Percentiles rank a stretch among this genome's conserved stretches.
These are phyloP conservation scores for Caenorhabditis sulstoni DNA, from an alignment of 2,888 invertebrate species.

Conservation along the genomic window DNA sequence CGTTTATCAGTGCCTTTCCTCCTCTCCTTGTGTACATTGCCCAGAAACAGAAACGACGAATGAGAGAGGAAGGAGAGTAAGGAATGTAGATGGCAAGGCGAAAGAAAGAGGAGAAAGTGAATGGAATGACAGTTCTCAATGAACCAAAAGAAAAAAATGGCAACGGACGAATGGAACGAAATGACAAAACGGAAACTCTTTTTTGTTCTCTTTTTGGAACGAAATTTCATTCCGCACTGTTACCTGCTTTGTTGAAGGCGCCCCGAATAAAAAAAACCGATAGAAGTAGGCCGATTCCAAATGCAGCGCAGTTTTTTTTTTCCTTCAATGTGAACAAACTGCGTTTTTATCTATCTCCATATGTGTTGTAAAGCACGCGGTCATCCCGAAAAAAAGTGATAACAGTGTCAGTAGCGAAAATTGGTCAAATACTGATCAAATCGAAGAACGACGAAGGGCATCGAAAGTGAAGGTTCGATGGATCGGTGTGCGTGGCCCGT, in stretches of 20 bases:
- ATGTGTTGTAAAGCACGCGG: slow-evolving; percentile 1
- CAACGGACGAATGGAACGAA: not conserved
- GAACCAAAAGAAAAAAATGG: not conserved
- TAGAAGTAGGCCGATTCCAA: not conserved
- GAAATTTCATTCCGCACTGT: slow-evolving; percentile 31
- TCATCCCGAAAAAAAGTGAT: slow-evolving; percentile 5
- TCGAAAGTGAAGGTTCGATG: not conserved
- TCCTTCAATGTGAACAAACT: not conserved
- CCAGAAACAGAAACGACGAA: not conserved
- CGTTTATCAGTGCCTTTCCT: not conserved
- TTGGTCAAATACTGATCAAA: slow-evolving; percentile 36
- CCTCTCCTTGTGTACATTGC: slow-evolving; percentile 4
- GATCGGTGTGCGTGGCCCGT: no score
- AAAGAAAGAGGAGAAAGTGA: not conserved
- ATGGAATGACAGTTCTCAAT: not conserved
- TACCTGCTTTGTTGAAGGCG: not conserved
- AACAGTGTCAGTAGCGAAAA: slow-evolving; percentile 11
- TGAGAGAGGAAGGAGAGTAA: not conserved
- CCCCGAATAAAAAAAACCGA: not conserved
- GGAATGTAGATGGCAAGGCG: not conserved
- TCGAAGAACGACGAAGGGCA: not conserved
- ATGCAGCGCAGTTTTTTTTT: not conserved
- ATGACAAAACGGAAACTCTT: not conserved
- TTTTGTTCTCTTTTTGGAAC: not conserved
- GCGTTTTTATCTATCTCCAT: not conserved